Evolutionary conservation across 2,797 vertebrate genomes (phyloP), one percentile per base, ranked within the genome.

Genomic region (Limnodromus scolopaceus): DNA sequence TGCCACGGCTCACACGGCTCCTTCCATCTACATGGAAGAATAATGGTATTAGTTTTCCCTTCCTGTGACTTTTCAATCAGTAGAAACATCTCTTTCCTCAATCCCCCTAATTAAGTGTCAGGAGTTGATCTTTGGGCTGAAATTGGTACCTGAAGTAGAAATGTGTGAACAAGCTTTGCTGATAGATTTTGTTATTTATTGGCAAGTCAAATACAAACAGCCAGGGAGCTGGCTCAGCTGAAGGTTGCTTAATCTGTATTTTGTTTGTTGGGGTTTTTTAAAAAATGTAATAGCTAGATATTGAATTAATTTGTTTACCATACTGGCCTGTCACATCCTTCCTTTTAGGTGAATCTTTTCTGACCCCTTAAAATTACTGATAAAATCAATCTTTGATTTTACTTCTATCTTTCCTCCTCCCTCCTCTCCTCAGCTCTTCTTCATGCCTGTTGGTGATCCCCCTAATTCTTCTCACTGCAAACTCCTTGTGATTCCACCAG

Each of bases 121-220:
- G 51, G 58, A 95, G 43, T 82, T 86, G 61, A 92, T 94, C 84
- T 93, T 89, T 58, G 57, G 54, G 49, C 71, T 93, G 88, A 95
- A 89, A 90, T 82, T 89, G 85, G 72, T 94, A 92, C 55, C 74
- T 57, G 49, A 79, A 92, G 49, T 49, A 81, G 74, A 69, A 86
- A 84, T 57, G 45, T 75, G 70, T 86, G 89, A 96, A 93, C 81
- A 95, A 95, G 51, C 49, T 89, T 87, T 91, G 61, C 83, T 92
- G 83, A 86, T 45, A 74, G 78, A 58, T 95, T 94, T 84, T 71
- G 39, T 84, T 87, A 75, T 91, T 87, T 65, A 51, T 87, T 83
- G 81, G 70, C 32, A 87, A 96, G 66, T 41, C 32, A 75, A 77
- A 78, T 20, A 61, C 70, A 80, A 66, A 51, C 53, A 82, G 15